Evolutionary conservation across 2,888 invertebrate species (phyloP), one percentile per base, ranked within the genome.

Genomic region (Acrocyrtus sp.): DNA sequence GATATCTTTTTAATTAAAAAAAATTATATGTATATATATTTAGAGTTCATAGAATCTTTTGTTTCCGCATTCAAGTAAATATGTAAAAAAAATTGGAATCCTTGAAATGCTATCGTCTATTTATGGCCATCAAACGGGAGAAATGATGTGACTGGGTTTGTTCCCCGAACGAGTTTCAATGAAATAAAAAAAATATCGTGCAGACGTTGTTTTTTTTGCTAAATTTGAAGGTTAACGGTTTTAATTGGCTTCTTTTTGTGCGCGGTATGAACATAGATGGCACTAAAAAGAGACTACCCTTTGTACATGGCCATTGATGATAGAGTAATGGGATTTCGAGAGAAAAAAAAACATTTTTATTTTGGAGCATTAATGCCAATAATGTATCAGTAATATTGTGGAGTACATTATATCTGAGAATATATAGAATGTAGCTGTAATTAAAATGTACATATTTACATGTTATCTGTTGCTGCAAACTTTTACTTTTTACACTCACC

Each of bases 1-100:
- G 57, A 69, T 56, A 63, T 53, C 8, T 21, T 53, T 26, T 10
- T 27, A 34, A 34, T 34, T 34, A 34, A 34, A 34, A 8, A n/a
- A n/a, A n/a, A n/a, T n/a, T n/a, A n/a, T n/a, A n/a, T n/a, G n/a
- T n/a, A n/a, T n/a, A n/a, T n/a, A n/a, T n/a, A n/a, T n/a, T n/a
- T n/a, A n/a, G n/a, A n/a, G n/a, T n/a, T n/a, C n/a, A n/a, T n/a
- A n/a, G 34, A 34, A 34, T 34, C 34, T 34, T 8, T 34, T 34
- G 12, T 34, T 8, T 34, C 12, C 5, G 34, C 12, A 34, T 8
- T 34, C 5, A 5, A 34, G 5, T 34, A 34, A 34, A 34, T 12
- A 8, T 34, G 34, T 34, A 8, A 34, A 34, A 34, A 8, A 34
- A 5, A 12, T 8, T 5, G 34, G 34, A 34, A 34, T 34, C 34